Evolutionary conservation across 2,888 invertebrate genomes (phyloP).

Genomic region (Caenorhabditis becei): DNA sequence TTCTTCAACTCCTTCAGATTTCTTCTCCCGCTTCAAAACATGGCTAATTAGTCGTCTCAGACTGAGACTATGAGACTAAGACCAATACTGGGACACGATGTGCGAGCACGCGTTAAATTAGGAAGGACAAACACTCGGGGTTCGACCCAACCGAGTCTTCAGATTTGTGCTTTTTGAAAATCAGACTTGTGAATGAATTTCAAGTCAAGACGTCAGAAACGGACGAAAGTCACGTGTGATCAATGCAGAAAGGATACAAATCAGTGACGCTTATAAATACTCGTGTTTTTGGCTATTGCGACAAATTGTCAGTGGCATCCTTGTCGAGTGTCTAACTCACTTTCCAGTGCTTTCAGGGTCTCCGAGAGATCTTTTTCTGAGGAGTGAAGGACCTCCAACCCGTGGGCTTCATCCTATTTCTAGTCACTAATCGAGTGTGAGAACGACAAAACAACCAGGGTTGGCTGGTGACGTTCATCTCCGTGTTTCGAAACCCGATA

Average conservation of each 20-base stretch:
- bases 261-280: conserved; percentile 35
- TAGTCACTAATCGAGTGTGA: conserved; percentile 16
- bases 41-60: conserved; percentile 44
- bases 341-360: conserved; percentile 35
- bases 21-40: conserved; percentile 36
- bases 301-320: conserved; percentile 52
- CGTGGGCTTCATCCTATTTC: neutral
- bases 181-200: too few relatives aligned
- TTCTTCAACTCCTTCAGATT: conserved; percentile 7
- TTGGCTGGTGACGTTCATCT: conserved; percentile 10
- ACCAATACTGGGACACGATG: conserved; percentile 7
- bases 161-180: too few relatives aligned
- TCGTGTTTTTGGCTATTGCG: conserved; percentile 34
- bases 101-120: conserved; percentile 48
- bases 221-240: conserved; percentile 3
- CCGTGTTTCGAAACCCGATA: conserved; percentile 44
- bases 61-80: conserved; percentile 7
- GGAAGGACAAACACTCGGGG: conserved; percentile 15
- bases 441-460: conserved; percentile 12
- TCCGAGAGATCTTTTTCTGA: neutral
- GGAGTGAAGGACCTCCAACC: neutral
- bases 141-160: neutral
- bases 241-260: conserved; percentile 13
- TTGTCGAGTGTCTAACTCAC: conserved; percentile 41
- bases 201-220: neutral